Conservation (phyloP, 1,140 invertebrate species). For the Papilio polytes region DNA sequence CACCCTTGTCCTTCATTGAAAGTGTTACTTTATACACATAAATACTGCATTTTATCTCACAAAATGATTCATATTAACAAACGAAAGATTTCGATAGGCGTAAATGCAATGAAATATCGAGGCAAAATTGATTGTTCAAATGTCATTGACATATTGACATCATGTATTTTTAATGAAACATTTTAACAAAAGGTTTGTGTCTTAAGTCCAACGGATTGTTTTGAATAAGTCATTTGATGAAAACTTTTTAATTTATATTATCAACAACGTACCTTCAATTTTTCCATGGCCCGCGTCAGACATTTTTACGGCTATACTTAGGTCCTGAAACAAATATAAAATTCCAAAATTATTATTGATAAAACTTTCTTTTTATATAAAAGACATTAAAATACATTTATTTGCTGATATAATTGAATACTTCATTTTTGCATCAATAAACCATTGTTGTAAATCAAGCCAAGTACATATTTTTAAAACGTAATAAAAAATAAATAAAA, state of each 20-base stretch:
- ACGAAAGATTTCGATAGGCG: slow-evolving; percentile 20
- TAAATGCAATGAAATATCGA: background rate
- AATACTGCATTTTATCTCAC: background rate
- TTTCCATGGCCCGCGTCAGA: slow-evolving; percentile 19
- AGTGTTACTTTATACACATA: background rate
- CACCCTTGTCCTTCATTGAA: background rate
- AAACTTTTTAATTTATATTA: background rate
- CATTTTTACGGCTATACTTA: slow-evolving; percentile 2
- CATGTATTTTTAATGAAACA: background rate
- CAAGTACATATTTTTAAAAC: too few species aligned
- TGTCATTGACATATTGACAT: slow-evolving; percentile 11
- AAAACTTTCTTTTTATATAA: background rate
- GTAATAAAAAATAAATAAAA: too few species aligned
- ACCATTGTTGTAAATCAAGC: too few species aligned
- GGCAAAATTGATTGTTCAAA: background rate
- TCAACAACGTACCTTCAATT: slow-evolving; percentile 14
- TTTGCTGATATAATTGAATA: too few species aligned
- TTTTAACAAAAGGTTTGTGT: background rate
- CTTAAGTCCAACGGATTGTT: background rate
- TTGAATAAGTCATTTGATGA: too few species aligned
- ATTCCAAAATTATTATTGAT: background rate
- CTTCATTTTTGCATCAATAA: too few species aligned
- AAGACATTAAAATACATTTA: background rate
- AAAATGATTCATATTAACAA: slow-evolving; percentile 17
- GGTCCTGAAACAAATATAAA: slow-evolving; percentile 15